Evolutionary conservation across 2,113 vertebrate genomes (phyloP), one percentile per base, ranked within the genome.

Genomic region (Cyanocitta stelleri): DNA sequence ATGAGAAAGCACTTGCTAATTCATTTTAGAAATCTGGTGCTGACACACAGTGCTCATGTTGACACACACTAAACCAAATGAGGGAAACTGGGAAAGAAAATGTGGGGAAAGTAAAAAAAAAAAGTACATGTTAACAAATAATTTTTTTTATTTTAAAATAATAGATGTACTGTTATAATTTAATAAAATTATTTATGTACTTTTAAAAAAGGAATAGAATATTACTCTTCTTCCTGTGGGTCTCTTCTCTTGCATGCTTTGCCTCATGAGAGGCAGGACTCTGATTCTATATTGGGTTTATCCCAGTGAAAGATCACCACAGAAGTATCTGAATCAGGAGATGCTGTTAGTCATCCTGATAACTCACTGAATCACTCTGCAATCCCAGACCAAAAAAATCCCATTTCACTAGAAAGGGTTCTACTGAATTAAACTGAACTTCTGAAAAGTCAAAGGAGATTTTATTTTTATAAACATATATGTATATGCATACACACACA

Each of bases 21-120:
- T 67, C 1, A 24, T 78, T 77, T 77, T 27, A 77, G 43, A 84
- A 91, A 43, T 33, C 43, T 26, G 10, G 6, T 58, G 33, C 27
- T 72, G 30, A 58, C 23, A 64, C 24, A 16, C 6, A n/a, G 10
- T 0, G 0, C 8, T 27, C 0, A 0, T 61, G 3, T 44, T 39
- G 19, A 58, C 33, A 83, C 11, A 13, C 8, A 49, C 4, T 9
- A n/a, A 74, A 49, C 5, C 15, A 74, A 49, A 32, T 46, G 27
- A 77, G 2, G 4, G 24, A 78, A 77, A 92, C 2, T 5, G 7
- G 54, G 17, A 21, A 89, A 49, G 9, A 59, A 1, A 35, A 11
- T 8, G 3, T 37, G 15, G 1, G 15, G 11, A 72, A 67, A 56
- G 6, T 39, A 20, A 33, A 69, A 55, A 32, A 32, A 37, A 30